A percentile compares a stretch with the other conserved stretches of the same genome.
phyloP scores from a whole-genome alignment of 2,888 invertebrate species.

The Ormyrus pomaceus region DNA sequence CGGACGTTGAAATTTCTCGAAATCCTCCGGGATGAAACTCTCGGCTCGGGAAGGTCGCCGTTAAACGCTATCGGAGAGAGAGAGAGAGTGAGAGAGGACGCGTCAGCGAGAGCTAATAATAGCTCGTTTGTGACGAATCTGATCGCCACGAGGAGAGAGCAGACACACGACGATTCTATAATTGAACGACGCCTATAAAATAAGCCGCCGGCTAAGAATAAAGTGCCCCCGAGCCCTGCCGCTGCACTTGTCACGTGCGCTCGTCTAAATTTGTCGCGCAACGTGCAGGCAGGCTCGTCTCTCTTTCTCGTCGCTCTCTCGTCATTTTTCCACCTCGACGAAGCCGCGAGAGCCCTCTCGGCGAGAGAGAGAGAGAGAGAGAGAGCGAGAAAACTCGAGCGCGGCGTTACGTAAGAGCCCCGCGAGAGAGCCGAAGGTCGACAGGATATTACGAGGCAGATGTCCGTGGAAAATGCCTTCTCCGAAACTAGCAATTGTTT shows the following conservation, averaged over 20 bases:
- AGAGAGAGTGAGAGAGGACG: background rate
- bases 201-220: slow-evolving; percentile 49
- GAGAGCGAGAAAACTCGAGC: background rate
- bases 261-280: slow-evolving; percentile 41
- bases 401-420: background rate
- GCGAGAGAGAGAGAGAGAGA: background rate
- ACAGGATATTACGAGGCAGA: slow-evolving; percentile 33
- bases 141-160: slow-evolving; percentile 45
- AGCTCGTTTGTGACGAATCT: slow-evolving; percentile 54
- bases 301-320: background rate
- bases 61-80: background rate
- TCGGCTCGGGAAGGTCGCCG: slow-evolving; percentile 2
- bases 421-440: slow-evolving; percentile 18
- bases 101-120: slow-evolving; percentile 43
- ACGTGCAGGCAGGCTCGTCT: too few relatives aligned
- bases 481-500: slow-evolving; percentile 17
- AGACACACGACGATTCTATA: slow-evolving; percentile 55
- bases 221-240: slow-evolving; percentile 17
- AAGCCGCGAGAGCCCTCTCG: background rate
- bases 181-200: slow-evolving; percentile 44
- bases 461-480: slow-evolving; percentile 18
- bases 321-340: slow-evolving; percentile 7
- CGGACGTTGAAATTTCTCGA: background rate
- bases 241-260: slow-evolving; percentile 42
- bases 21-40: background rate